Percentiles rank a stretch among this genome's conserved stretches.
Conservation (phyloP, 2,888 invertebrate genomes). For the Pheosia tremula region DNA sequence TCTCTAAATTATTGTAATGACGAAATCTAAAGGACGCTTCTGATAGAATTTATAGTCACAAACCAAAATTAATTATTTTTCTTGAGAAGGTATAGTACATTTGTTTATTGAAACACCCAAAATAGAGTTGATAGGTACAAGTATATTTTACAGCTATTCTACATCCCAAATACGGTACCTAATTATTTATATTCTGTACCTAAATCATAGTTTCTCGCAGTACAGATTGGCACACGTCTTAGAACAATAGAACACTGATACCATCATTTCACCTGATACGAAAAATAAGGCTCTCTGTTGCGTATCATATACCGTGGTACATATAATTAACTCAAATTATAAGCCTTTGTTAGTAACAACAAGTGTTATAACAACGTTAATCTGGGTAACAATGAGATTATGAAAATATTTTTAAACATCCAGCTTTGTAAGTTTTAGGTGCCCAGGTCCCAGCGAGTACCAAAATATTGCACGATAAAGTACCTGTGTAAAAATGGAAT, state of each 20-base stretch:
- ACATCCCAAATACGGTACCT: too few species aligned
- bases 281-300: constrained; percentile 47
- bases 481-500: constrained; percentile 24
- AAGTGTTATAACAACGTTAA: constrained; percentile 49
- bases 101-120: too few species aligned
- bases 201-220: not conserved
- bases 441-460: constrained; percentile 22
- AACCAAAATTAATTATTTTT: constrained; percentile 10
- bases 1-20: constrained; percentile 39
- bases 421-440: constrained; percentile 27
- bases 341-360: constrained; percentile 59
- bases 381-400: constrained; percentile 45
- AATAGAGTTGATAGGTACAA: too few species aligned
- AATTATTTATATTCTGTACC: not conserved
- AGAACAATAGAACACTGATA: constrained; percentile 20
- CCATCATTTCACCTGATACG: constrained; percentile 42
- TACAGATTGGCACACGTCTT: not conserved
- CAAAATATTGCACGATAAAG: constrained; percentile 24
- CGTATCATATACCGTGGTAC: constrained; percentile 54
- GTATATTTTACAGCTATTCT: too few species aligned
- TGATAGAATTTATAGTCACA: constrained; percentile 23
- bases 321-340: constrained; percentile 62
- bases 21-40: constrained; percentile 53
- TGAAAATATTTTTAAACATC: constrained; percentile 43
- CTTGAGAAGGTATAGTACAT: too few species aligned